Percentiles rank a stretch among this genome's conserved stretches.
Evolutionary conservation across 2,113 vertebrate species (phyloP).

Genomic region (Ibidorhyncha struthersii): DNA sequence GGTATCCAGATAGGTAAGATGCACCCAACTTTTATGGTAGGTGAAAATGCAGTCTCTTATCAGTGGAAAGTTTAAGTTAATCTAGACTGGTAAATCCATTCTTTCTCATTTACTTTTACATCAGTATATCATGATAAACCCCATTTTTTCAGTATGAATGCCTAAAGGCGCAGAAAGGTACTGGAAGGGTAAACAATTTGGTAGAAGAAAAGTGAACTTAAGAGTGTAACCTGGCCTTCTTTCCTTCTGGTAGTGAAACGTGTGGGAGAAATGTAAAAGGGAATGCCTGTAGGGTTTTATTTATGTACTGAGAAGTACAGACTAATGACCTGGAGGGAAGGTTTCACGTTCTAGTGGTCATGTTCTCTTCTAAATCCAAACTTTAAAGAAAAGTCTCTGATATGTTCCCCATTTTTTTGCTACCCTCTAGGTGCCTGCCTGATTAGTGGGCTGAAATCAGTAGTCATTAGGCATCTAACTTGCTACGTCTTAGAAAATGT

Average conservation of each 20-base stretch:
- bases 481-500: not conserved
- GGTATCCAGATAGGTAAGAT: not conserved
- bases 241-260: not conserved
- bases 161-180: not conserved
- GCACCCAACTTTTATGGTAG: not conserved
- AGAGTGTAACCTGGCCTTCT: not conserved
- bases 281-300: not conserved
- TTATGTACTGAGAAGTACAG: not conserved
- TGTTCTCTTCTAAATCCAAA: not conserved
- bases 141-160: not conserved
- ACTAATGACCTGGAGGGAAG: not conserved
- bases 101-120: not conserved
- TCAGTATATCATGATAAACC: not conserved
- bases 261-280: not conserved
- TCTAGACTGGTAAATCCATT: not conserved
- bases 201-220: not conserved
- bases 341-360: not conserved
- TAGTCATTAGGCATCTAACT: not conserved
- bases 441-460: not conserved
- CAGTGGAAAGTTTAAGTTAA: not conserved
- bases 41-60: not conserved
- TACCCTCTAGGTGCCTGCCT: not conserved
- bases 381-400: not conserved
- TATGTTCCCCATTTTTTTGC: rapidly evolving
- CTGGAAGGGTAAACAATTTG: not conserved